Base-by-base conservation (phyloP, 2,113 vertebrate genomes). In the Cynocephalus volans region DNA sequence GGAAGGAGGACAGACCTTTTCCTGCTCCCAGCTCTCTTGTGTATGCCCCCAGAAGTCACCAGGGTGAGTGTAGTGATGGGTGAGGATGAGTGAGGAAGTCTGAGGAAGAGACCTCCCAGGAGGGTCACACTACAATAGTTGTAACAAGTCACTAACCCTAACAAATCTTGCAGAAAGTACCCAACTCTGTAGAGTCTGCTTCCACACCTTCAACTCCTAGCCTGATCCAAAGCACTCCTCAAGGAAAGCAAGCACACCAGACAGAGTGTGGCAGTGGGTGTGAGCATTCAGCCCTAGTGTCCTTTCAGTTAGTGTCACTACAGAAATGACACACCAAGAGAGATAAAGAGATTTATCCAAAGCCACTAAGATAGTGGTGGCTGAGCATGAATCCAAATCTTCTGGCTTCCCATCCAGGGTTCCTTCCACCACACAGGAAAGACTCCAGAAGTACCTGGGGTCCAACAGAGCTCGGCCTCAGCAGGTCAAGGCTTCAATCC, bases 1-100 rank as follows among this genome's bases (percentile, higher is more conserved):
- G 70, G n/a, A 94, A 93, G 50, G 36, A 89, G 26, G 45, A 21
- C 23, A 93, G 36, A 91, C 33, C 58, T 80, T 93, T 69, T 96
- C 81, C 67, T 64, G 67, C 11, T 81, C 48, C 73, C 23, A 84
- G 28, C 45, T 70, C 58, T 92, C 79, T 48, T 77, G 54, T 54
- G n/a, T 87, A 65, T 81, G 54, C 8, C 41, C 19, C 72, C 69
- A 86, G 56, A 33, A 93, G 87, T 45, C 56, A 77, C 36, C 56
- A 93, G 33, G 48, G 21, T 62, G 0, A 50, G 45, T 36, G 11
- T n/a, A 28, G 17, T 15, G 15, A 31, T 80, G 33, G 26, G 2
- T 54, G 36, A 86, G 48, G 33, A 36, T 52, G 23, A 84, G 17
- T 45, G 1, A 82, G 28, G 81, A 85, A 93, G 70, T 48, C 72